Base-by-base conservation (phyloP, 2,888 invertebrate genomes). In the Cheilosia soror region DNA sequence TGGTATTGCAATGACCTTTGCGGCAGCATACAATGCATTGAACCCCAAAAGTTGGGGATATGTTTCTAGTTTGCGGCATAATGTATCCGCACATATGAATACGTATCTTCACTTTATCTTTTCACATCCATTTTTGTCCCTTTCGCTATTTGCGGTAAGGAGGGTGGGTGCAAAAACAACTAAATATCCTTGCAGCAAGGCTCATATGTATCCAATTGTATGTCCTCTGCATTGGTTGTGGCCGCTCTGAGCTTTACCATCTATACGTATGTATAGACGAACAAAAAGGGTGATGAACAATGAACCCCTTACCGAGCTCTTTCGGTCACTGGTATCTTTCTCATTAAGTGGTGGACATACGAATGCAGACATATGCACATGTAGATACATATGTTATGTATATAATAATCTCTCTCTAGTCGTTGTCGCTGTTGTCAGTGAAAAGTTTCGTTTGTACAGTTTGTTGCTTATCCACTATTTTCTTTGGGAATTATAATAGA, bases 1-100 rank as follows among this genome's bases (percentile, higher is more conserved):
- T 53, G 65, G 33, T 33, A 71, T 77, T 77, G 60, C 77, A 77
- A 49, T 77, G 82, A 82, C 71, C 82, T 82, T 82, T 71, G 71
- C 60, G 71, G 60, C 20, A 31, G 63, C 44, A 27, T 53, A 47
- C 15, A 71, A 81, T 65, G 58, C 81, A 76, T 65, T 81, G 81
- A 76, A 81, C 81, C 53, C 80, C 69, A 6, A 71, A 76, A 77
- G 51, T 55, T 77, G 51, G 20, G 51, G 40, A 53, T 57, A 11
- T 20, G 20, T 20, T 62, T n/a, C 57, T 29, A 58, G 31, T 58
- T 76, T 63, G 62, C 37, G 55, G 51, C 20, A 55, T 49, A 7
- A 15, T 20, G 20, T 47, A 0, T 15, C 44, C 15, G 5, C 13
- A 44, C 47, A 55, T 65, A 47, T 40, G 42, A 13, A 29, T 29